Percentiles rank a stretch among this genome's conserved stretches.
Evolutionary conservation across 2,113 vertebrate species (phyloP).

Genomic region (Phaetusa simplex): DNA sequence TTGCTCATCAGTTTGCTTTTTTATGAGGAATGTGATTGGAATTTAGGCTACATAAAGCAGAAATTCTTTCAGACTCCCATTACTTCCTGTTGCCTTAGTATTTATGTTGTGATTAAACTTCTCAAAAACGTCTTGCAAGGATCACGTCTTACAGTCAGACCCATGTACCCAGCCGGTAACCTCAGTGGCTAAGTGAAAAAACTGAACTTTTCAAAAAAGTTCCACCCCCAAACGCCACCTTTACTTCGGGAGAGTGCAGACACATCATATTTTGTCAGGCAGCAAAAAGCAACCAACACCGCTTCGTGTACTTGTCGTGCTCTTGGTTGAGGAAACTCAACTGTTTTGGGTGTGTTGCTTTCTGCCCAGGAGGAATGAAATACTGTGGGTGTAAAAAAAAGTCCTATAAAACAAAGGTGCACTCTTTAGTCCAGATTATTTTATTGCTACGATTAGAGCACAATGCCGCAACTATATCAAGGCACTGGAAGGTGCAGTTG

Average conservation of each 20-base stretch:
- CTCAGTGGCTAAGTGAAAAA: neutral
- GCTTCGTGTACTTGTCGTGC: neutral
- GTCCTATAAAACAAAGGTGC: neutral
- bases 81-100: neutral
- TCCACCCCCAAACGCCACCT: neutral
- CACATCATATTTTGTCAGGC: neutral
- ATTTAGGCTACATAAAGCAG: neutral
- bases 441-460: neutral
- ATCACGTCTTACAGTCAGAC: neutral
- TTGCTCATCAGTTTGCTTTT: neutral
- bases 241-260: neutral
- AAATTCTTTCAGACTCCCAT: neutral
- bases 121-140: neutral
- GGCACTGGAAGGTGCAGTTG: neutral
- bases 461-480: neutral
- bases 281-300: neutral
- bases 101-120: neutral
- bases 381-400: neutral
- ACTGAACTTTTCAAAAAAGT: neutral
- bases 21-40: neutral
- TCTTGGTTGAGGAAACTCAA: neutral
- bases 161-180: neutral
- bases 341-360: neutral
- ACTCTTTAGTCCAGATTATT: neutral
- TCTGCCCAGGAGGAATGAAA: neutral